Evolutionary conservation across 2,113 vertebrate species (phyloP).

Genomic region (Sakesphorus luctuosus): DNA sequence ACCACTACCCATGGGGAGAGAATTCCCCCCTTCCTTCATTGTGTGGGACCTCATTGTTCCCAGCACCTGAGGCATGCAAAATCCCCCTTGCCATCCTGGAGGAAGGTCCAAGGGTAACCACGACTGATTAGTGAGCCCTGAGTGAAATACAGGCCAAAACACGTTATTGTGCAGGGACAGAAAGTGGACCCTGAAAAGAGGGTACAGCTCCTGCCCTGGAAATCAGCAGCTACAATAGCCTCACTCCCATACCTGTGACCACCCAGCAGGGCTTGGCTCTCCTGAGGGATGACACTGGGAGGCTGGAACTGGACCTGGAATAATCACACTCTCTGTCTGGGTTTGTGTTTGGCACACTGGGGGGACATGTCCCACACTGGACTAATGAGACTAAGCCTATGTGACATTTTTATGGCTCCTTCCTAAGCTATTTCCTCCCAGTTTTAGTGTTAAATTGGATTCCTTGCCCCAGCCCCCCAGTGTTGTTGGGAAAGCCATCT

Average conservation of each 20-base stretch:
- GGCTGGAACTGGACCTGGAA: neutral
- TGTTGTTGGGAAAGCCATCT: neutral
- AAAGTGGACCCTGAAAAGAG: neutral
- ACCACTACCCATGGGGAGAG: neutral
- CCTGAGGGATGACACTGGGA: neutral
- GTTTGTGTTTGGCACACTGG: rapidly evolving
- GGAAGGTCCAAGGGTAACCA: neutral
- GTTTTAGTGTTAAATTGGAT: slow-evolving; percentile 26
- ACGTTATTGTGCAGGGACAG: rapidly evolving
- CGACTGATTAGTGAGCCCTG: slow-evolving; percentile 2
- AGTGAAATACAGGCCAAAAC: neutral
- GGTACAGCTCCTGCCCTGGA: neutral
- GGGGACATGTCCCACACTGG: neutral
- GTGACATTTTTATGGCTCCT: slow-evolving; percentile 45
- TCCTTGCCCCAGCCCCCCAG: neutral
- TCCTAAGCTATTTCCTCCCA: slow-evolving; percentile 42
- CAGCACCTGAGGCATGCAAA: slow-evolving; percentile 33
- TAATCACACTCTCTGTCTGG: rapidly evolving
- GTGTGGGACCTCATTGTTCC: neutral
- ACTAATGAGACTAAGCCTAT: neutral
- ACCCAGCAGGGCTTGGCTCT: neutral
- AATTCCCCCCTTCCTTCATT: neutral
- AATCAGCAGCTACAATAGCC: neutral
- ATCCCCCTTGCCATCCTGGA: neutral
- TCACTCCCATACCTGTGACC: neutral